Evolutionary conservation across 2,888 invertebrate genomes (phyloP).

Genomic region (Rhagium mordax): DNA sequence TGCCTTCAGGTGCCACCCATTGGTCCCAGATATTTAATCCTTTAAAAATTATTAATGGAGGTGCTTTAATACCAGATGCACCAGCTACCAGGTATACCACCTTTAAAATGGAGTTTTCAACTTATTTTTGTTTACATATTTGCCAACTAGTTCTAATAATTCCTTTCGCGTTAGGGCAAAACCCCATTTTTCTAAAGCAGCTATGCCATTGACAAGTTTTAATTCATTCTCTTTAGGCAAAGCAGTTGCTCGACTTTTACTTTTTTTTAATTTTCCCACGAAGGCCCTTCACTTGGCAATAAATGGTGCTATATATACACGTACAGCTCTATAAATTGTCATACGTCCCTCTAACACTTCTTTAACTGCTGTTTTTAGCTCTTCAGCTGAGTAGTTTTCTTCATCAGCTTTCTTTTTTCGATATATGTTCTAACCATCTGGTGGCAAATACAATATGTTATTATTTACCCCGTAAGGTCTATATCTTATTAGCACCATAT

Average conservation of each 20-base stretch:
- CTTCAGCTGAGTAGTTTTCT: not conserved
- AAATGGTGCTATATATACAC: not conserved
- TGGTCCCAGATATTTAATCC: slow-evolving; percentile 62
- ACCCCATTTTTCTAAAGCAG: not conserved
- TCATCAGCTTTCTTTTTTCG: not conserved
- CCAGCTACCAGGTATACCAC: slow-evolving; percentile 38
- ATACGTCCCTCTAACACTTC: not conserved
- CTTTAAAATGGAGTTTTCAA: slow-evolving; percentile 29
- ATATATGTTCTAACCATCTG: not conserved
- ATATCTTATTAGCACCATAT: not conserved
- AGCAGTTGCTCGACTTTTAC: not conserved
- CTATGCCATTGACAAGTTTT: not conserved
- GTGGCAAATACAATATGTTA: not conserved
- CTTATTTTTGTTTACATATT: slow-evolving; percentile 14
- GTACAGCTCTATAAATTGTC: slow-evolving; percentile 2
- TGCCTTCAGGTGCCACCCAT: slow-evolving; percentile 49
- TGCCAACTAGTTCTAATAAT: not conserved
- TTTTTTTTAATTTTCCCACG: not conserved
- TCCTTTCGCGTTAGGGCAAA: slow-evolving; percentile 2
- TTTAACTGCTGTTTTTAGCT: not conserved
- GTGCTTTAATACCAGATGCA: slow-evolving; percentile 58
- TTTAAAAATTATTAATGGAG: slow-evolving; percentile 62
- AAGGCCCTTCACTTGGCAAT: not conserved
- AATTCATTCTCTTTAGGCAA: not conserved
- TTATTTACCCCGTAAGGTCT: slow-evolving; percentile 1